A percentile compares a stretch with the other conserved stretches of the same genome.
Conservation (phyloP, 2,797 vertebrate species). For the Anableps anableps region DNA sequence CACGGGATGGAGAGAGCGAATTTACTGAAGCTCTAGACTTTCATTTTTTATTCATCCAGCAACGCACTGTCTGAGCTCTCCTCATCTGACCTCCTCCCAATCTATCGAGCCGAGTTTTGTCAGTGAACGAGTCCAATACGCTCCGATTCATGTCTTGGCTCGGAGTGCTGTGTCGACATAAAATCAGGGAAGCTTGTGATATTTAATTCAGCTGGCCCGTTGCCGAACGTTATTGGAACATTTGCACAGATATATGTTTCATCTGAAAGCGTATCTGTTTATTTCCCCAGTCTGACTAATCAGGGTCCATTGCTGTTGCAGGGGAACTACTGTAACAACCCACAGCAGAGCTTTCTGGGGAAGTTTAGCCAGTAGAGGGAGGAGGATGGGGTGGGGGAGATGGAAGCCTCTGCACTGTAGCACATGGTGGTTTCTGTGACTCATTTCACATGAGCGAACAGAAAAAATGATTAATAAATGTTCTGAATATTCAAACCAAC, state of each 20-base stretch:
- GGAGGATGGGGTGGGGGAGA: slow-evolving; percentile 7
- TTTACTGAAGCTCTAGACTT: slow-evolving; percentile 79
- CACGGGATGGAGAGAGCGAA: slow-evolving; percentile 72
- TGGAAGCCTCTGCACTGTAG: slow-evolving; percentile 26
- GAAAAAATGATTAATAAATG: slow-evolving; percentile 26
- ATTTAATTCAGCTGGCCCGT: slow-evolving; percentile 57
- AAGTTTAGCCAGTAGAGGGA: slow-evolving; percentile 49
- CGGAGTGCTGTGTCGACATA: slow-evolving; percentile 48
- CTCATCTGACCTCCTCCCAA: slow-evolving; percentile 46
- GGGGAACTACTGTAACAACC: slow-evolving; percentile 53
- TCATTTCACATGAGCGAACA: slow-evolving; percentile 48
- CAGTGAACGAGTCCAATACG: slow-evolving; percentile 53
- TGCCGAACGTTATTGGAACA: slow-evolving; percentile 43
- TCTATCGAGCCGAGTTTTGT: slow-evolving; percentile 64
- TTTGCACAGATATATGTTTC: slow-evolving; percentile 55
- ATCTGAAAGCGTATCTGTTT: slow-evolving; percentile 50
- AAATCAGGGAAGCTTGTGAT: slow-evolving; percentile 52
- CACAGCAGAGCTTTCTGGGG: slow-evolving; percentile 35
- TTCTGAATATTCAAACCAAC: slow-evolving; percentile 17
- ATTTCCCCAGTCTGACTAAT: slow-evolving; percentile 52
- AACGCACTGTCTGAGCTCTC: slow-evolving; percentile 70
- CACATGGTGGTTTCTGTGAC: slow-evolving; percentile 47
- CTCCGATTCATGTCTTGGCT: slow-evolving; percentile 33
- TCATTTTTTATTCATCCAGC: slow-evolving; percentile 83
- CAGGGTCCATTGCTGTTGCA: slow-evolving; percentile 29